These are phyloP conservation scores for Corynorhinus townsendii DNA, from an alignment of 2,113 vertebrate species.

Conservation along the genomic window DNA sequence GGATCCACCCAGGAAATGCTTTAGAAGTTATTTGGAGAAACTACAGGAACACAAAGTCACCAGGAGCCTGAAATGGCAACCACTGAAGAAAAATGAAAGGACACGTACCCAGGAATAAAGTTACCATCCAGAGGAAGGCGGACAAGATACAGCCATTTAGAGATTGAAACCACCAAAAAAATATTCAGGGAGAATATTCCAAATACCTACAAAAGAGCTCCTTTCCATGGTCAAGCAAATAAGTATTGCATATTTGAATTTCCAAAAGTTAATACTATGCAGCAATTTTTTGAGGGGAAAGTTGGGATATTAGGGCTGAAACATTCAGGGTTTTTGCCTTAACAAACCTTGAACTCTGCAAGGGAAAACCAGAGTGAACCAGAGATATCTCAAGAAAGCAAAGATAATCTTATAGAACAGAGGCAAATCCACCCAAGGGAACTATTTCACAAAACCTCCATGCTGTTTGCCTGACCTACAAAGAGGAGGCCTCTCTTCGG, in stretches of 20 bases:
- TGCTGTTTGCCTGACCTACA: not conserved
- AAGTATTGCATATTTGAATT: not conserved
- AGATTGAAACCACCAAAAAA: not conserved
- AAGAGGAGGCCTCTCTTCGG: not conserved
- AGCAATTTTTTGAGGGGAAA: not conserved
- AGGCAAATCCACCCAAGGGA: not conserved
- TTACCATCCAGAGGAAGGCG: not conserved
- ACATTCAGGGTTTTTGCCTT: not conserved
- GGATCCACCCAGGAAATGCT: not conserved
- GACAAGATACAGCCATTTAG: not conserved
- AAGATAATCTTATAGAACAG: not conserved
- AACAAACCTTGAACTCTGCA: not conserved
- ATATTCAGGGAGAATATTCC: not conserved
- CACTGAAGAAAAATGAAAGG: not conserved
- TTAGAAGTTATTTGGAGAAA: not conserved
- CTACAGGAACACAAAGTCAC: not conserved
- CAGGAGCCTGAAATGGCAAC: not conserved
- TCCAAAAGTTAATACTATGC: not conserved
- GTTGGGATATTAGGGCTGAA: not conserved
- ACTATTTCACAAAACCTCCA: not conserved
- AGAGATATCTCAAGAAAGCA: not conserved
- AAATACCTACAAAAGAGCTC: not conserved
- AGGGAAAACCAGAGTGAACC: not conserved
- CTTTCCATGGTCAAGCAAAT: not conserved
- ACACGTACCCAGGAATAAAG: not conserved